Conservation (phyloP, 1,140 invertebrate genomes). For the Drosophila novamexicana region DNA sequence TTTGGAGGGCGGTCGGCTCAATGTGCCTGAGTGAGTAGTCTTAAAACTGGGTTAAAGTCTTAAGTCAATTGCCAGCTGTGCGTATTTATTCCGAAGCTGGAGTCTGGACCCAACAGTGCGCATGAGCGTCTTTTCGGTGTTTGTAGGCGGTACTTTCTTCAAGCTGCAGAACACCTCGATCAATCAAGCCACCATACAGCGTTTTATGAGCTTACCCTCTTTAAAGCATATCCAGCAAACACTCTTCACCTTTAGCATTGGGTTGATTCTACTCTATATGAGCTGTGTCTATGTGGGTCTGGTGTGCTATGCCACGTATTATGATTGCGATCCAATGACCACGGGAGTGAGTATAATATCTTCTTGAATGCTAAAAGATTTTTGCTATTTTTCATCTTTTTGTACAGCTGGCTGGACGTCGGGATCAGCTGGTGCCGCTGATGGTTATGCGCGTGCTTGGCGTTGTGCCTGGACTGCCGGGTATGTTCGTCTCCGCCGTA, state of each 20-base stretch:
- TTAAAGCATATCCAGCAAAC: slow-evolving; percentile 75
- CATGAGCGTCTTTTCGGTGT: slow-evolving; percentile 91
- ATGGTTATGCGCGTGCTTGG: slow-evolving; percentile 93
- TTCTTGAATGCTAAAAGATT: not conserved
- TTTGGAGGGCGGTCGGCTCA: slow-evolving; percentile 89
- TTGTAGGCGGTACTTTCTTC: slow-evolving; percentile 92
- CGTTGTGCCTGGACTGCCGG: slow-evolving; percentile 90
- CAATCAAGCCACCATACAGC: slow-evolving; percentile 93
- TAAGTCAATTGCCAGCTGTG: not conserved
- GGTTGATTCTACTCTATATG: slow-evolving; percentile 87
- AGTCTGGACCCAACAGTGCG: slow-evolving; percentile 88
- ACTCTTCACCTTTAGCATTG: slow-evolving; percentile 87
- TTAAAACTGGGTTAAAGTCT: rapidly evolving
- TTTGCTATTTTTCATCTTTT: not conserved
- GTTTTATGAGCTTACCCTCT: slow-evolving; percentile 87
- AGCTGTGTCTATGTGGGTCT: slow-evolving; percentile 90
- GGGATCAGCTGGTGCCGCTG: slow-evolving; percentile 90
- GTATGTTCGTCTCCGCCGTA: slow-evolving; percentile 93
- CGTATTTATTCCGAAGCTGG: slow-evolving; percentile 85
- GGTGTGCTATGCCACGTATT: slow-evolving; percentile 91
- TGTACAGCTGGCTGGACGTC: slow-evolving; percentile 86
- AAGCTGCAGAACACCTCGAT: slow-evolving; percentile 94
- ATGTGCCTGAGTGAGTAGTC: slow-evolving; percentile 89
- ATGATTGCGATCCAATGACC: slow-evolving; percentile 90
- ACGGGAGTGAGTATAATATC: slow-evolving; percentile 83